phyloP scores from a whole-genome alignment of 2,888 invertebrate species.

The Epinotia demarniana region DNA sequence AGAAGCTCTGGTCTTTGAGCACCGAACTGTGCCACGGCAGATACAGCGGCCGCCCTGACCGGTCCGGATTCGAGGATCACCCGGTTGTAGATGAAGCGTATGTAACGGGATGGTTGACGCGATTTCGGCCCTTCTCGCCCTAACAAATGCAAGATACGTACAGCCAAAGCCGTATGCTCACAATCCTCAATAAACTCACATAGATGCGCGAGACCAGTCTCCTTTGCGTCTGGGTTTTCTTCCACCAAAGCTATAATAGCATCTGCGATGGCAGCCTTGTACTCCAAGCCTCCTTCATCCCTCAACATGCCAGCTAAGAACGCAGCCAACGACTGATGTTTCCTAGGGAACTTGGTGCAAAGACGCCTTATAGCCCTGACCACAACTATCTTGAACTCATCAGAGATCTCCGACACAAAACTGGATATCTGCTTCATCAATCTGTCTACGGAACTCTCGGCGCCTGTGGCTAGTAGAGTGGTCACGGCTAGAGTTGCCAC shows the following conservation, averaged over 20 bases:
- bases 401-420: constrained; percentile 99
- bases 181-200: constrained; percentile 99
- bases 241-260: constrained; percentile 99
- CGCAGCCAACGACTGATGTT: constrained; percentile 97
- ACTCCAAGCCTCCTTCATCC: constrained; percentile 98
- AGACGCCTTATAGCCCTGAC: constrained; percentile 96
- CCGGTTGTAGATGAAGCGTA: constrained; percentile 93
- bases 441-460: constrained; percentile 98
- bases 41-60: constrained; percentile 98
- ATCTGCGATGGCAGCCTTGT: constrained; percentile 99
- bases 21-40: constrained; percentile 98
- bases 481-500: constrained; percentile 99
- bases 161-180: constrained; percentile 98
- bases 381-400: constrained; percentile 99
- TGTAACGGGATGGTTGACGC: constrained; percentile 94
- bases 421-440: constrained; percentile 99
- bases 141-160: constrained; percentile 96
- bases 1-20: constrained; percentile 91
- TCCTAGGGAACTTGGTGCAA: constrained; percentile 98
- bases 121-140: constrained; percentile 99
- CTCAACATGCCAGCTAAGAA: constrained; percentile 98
- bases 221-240: constrained; percentile 99
- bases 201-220: constrained; percentile 97
- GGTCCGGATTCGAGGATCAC: constrained; percentile 98
- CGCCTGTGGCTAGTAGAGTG: constrained; percentile 98